Evolutionary conservation across 2,888 invertebrate species (phyloP).

Genomic region (Chrysotoxum bicinctum): DNA sequence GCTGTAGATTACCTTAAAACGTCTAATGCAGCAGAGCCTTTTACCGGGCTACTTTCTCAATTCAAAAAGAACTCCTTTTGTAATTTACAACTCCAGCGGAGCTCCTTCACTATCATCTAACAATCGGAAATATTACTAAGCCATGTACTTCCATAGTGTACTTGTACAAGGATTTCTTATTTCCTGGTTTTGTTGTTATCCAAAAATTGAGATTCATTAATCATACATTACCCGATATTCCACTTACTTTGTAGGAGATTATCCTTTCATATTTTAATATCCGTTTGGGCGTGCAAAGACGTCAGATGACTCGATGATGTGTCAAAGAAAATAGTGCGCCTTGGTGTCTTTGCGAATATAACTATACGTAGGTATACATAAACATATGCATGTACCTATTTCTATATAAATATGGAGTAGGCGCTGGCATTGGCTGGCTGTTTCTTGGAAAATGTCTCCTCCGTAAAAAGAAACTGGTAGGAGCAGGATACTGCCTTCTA

Average conservation of each 20-base stretch:
- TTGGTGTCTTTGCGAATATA: not conserved
- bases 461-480: not conserved
- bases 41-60: slow-evolving; percentile 15
- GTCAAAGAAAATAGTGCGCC: slow-evolving; percentile 62
- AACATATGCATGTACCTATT: not conserved
- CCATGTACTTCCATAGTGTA: not conserved
- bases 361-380: not conserved
- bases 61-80: slow-evolving; percentile 19
- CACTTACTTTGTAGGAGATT: slow-evolving; percentile 73
- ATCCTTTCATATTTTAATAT: slow-evolving; percentile 73
- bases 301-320: slow-evolving; percentile 69
- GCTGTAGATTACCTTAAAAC: slow-evolving; percentile 53
- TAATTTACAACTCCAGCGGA: not conserved
- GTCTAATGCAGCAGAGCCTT: slow-evolving; percentile 56
- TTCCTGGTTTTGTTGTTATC: slow-evolving; percentile 67
- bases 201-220: slow-evolving; percentile 72
- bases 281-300: slow-evolving; percentile 69
- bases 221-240: slow-evolving; percentile 73
- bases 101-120: not conserved
- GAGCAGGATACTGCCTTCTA: slow-evolving; percentile 53
- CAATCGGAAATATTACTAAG: not conserved
- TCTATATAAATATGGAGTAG: slow-evolving; percentile 2
- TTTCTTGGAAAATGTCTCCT: slow-evolving; percentile 44
- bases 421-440: slow-evolving; percentile 19
- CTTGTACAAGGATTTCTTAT: slow-evolving; percentile 55